phyloP scores from a whole-genome alignment of 2,888 invertebrate genomes.

The Eupithecia abbreviata region DNA sequence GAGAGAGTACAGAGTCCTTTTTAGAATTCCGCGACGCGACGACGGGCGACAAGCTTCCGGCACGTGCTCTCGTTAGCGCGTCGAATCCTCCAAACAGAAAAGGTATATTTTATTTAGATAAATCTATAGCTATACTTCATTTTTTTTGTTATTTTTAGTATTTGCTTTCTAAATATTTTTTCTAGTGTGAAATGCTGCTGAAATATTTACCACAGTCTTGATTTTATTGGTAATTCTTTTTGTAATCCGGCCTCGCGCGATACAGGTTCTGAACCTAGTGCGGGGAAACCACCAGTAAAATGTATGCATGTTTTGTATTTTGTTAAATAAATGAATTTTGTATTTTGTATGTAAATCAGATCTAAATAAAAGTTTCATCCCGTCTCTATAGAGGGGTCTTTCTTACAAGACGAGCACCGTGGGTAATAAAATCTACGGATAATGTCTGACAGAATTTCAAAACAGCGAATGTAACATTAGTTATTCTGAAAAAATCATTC shows the following conservation, averaged over 20 bases:
- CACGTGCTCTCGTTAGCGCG: neutral
- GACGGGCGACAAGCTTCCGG: neutral
- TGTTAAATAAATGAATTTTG: too few relatives aligned
- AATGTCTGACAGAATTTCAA: neutral
- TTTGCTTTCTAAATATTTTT: too few relatives aligned
- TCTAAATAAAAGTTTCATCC: neutral
- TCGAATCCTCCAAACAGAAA: neutral
- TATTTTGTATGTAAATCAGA: too few relatives aligned
- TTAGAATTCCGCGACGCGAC: neutral
- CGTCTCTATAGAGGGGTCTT: neutral
- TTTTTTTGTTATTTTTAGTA: too few relatives aligned
- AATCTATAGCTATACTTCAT: neutral
- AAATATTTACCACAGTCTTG: too few relatives aligned
- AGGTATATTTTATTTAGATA: neutral
- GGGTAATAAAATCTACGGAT: neutral
- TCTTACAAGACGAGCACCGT: neutral
- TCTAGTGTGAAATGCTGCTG: too few relatives aligned
- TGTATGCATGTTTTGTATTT: too few relatives aligned
- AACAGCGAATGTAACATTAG: neutral
- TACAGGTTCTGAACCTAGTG: too few relatives aligned
- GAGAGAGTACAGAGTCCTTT: neutral
- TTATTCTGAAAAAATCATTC: neutral
- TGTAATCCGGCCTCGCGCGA: too few relatives aligned
- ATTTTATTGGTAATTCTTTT: too few relatives aligned
- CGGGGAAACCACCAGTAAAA: too few relatives aligned